phyloP scores from a whole-genome alignment of 2,113 vertebrate species.

The Nymphicus hollandicus region DNA sequence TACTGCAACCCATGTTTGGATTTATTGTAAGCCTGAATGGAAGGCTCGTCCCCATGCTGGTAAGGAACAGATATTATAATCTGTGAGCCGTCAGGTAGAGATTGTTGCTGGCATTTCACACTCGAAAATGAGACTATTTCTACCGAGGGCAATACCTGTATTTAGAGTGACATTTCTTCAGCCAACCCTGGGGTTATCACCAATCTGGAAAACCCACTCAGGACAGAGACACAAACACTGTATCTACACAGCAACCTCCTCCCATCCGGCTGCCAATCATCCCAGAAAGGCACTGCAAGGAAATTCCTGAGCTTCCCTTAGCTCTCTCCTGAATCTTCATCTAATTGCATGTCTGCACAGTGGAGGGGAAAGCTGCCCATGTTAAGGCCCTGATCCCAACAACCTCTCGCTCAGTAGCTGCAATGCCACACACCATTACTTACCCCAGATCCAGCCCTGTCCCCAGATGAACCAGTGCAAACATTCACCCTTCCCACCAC shows the following conservation, averaged over 20 bases:
- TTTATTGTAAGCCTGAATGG: constrained; percentile 53
- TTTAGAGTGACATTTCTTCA: constrained; percentile 50
- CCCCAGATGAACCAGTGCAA: background rate
- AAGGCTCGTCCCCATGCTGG: constrained; percentile 33
- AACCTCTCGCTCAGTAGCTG: background rate
- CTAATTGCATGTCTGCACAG: rapidly evolving
- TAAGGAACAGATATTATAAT: constrained; percentile 32
- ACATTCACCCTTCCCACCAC: rapidly evolving
- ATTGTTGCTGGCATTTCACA: constrained; percentile 45
- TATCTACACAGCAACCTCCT: background rate
- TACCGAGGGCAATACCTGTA: constrained; percentile 28
- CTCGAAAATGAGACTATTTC: constrained; percentile 32
- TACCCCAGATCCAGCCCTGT: background rate
- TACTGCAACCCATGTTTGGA: constrained; percentile 14
- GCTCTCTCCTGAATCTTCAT: background rate
- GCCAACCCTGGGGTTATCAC: constrained; percentile 46
- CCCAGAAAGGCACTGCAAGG: background rate
- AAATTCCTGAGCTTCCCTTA: background rate
- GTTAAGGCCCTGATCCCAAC: background rate
- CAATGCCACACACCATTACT: rapidly evolving
- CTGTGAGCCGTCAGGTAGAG: constrained; percentile 40
- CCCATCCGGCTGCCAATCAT: background rate
- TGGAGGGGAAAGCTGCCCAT: rapidly evolving
- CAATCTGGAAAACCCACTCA: background rate
- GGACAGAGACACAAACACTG: background rate